These are phyloP conservation scores for Hucho hucho DNA, from an alignment of 2,113 vertebrate species.

Conservation along the genomic window DNA sequence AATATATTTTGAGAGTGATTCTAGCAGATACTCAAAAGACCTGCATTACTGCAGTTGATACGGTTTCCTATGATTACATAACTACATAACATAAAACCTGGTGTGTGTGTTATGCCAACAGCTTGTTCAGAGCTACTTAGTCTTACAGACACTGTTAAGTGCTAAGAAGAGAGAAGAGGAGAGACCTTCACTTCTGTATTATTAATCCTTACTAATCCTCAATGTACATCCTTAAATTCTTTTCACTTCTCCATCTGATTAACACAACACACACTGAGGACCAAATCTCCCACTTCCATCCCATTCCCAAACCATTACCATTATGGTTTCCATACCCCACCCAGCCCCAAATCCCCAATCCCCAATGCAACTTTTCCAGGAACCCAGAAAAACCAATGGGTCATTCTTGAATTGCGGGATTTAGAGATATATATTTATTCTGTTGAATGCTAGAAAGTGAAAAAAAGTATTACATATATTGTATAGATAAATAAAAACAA, in stretches of 20 bases:
- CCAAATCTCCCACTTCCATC: background rate
- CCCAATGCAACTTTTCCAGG: background rate
- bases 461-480: too few relatives aligned
- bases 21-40: slow-evolving; percentile 27
- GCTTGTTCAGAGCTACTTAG: slow-evolving; percentile 26
- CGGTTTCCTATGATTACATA: background rate
- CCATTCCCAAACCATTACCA: background rate
- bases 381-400: background rate
- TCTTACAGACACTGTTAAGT: slow-evolving; percentile 28
- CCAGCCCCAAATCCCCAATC: background rate
- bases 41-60: slow-evolving; percentile 7
- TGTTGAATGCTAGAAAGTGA: too few relatives aligned
- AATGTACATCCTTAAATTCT: background rate
- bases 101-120: slow-evolving; percentile 6
- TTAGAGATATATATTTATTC: too few relatives aligned
- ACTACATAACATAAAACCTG: background rate
- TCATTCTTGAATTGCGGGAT: too few relatives aligned
- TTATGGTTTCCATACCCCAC: background rate
- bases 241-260: slow-evolving; percentile 1
- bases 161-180: slow-evolving; percentile 28
- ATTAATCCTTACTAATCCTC: slow-evolving; percentile 37
- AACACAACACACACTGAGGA: background rate
- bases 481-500: too few relatives aligned
- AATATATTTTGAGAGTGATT: slow-evolving; percentile 31
- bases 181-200: slow-evolving; percentile 30